Evolutionary conservation across 1,140 invertebrate species (phyloP), one percentile per base, ranked within the genome.

Genomic region (Drosophila orena): DNA sequence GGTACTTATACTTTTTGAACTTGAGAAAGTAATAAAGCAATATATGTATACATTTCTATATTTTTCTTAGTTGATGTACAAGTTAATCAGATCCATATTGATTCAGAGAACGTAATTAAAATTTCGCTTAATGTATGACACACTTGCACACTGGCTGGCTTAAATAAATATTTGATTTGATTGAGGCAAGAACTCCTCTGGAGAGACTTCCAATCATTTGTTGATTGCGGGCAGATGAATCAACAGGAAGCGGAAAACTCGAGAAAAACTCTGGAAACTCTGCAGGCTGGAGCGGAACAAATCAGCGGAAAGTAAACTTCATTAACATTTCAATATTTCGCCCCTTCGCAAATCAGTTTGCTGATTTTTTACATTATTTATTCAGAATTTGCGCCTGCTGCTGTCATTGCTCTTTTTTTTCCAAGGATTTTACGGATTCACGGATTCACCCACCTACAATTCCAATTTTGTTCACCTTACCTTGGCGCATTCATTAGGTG

Each of bases 251-350:
- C 42, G 35, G 7, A 15, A 27, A 42, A 22, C 24, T 60, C 50
- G 37, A 37, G 40, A 52, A 68, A 68, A 34, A 20, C 37, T 62
- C 44, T 17, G 37, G 14, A 59, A 55, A 77, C 55, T 58, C 60
- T 66, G 69, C 27, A 60, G 37, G 61, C 61, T 77, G 49, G 54
- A 64, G 56, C 57, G 71, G 77, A 77, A 61, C 76, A 89, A 88
- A 88, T 88, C 83, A 88, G 62, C 81, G 79, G 71, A 88, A 88
- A 77, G 84, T 74, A 88, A 88, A 88, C 84, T 89, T 88, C 79
- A 84, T 88, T 81, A 88, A 78, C 84, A 88, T 88, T 89, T 88
- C 79, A 88, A 88, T 88, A 88, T 83, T 88, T 79, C 53, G 24
- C 47, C 55, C 43, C 30, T 57, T 57, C 68, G 50, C 52, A 70